These are phyloP conservation scores for Aporophyla nigra DNA, from an alignment of 2,888 invertebrate genomes.

Conservation along the genomic window DNA sequence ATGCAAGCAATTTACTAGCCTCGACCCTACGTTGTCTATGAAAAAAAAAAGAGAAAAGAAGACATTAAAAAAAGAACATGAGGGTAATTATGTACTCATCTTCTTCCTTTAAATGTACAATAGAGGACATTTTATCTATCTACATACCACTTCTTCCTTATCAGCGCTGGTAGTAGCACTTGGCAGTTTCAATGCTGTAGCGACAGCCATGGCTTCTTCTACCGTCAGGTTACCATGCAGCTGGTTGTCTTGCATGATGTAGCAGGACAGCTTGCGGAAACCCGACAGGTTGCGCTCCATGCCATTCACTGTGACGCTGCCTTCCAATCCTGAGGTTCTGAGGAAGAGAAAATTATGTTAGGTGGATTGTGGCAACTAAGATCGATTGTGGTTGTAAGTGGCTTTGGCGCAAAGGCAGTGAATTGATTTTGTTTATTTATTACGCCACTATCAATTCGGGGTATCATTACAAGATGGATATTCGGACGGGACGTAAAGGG, in stretches of 20 bases:
- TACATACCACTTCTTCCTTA: slow-evolving; percentile 95
- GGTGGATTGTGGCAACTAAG: not conserved
- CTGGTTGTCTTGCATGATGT: slow-evolving; percentile 99
- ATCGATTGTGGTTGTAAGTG: no score
- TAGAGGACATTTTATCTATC: not conserved
- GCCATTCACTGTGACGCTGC: slow-evolving; percentile 96
- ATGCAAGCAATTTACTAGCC: no score
- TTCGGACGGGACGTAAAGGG: no score
- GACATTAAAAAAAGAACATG: no score
- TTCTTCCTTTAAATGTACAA: not conserved
- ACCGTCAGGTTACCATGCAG: slow-evolving; percentile 97
- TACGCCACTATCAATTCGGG: no score
- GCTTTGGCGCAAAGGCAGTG: not conserved
- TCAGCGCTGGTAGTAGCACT: slow-evolving; percentile 92
- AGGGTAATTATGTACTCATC: no score
- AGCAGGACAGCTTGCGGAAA: slow-evolving; percentile 98
- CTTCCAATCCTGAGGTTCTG: slow-evolving; percentile 95
- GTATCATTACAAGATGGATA: no score
- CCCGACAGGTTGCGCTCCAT: slow-evolving; percentile 95
- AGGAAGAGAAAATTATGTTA: slow-evolving; percentile 57
- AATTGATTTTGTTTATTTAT: not conserved
- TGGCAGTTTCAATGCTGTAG: slow-evolving; percentile 97
- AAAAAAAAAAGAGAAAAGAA: no score
- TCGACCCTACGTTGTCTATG: no score
- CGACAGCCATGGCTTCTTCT: slow-evolving; percentile 98